Conservation (phyloP, 1,140 invertebrate genomes). For the Hermatobates lingyangjiaoensis region DNA sequence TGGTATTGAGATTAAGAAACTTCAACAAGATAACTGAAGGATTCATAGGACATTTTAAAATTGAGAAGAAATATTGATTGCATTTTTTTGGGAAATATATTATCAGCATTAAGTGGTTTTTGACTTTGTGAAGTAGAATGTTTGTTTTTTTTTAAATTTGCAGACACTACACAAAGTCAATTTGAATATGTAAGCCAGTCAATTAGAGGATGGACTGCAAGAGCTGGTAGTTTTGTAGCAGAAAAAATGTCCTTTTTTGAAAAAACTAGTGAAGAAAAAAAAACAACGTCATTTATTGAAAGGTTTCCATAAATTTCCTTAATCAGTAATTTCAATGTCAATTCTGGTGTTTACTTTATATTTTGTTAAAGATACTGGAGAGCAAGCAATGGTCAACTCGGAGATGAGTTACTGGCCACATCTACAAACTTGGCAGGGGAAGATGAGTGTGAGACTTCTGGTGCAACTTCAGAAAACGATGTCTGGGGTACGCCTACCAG, state of each 20-base stretch:
- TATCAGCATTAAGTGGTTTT: no score
- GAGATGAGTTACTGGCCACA: slow-evolving; percentile 25
- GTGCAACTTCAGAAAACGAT: slow-evolving; percentile 59
- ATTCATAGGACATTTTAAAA: no score
- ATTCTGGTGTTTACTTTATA: no score
- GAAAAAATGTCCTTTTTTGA: slow-evolving; percentile 59
- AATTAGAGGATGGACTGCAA: slow-evolving; percentile 48
- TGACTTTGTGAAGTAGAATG: no score
- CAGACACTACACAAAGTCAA: slow-evolving; percentile 10
- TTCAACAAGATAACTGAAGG: no score
- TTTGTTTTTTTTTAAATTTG: no score
- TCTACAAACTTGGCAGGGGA: slow-evolving; percentile 21
- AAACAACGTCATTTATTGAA: slow-evolving; percentile 31
- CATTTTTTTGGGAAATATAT: no score
- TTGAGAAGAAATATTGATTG: no score
- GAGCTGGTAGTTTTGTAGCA: slow-evolving; percentile 54
- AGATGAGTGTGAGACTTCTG: slow-evolving; percentile 48
- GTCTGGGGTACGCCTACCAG: slow-evolving; percentile 71
- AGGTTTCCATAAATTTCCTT: slow-evolving; percentile 23
- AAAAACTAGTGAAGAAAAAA: slow-evolving; percentile 30
- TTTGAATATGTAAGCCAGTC: slow-evolving; percentile 21
- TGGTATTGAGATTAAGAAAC: no score
- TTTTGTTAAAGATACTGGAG: no score
- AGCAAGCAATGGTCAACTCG: no score
- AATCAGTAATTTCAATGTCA: no score